Percentiles rank a stretch among this genome's conserved stretches.
Conservation (phyloP, 2,797 vertebrate genomes). For the Neosalanx taihuensis region DNA sequence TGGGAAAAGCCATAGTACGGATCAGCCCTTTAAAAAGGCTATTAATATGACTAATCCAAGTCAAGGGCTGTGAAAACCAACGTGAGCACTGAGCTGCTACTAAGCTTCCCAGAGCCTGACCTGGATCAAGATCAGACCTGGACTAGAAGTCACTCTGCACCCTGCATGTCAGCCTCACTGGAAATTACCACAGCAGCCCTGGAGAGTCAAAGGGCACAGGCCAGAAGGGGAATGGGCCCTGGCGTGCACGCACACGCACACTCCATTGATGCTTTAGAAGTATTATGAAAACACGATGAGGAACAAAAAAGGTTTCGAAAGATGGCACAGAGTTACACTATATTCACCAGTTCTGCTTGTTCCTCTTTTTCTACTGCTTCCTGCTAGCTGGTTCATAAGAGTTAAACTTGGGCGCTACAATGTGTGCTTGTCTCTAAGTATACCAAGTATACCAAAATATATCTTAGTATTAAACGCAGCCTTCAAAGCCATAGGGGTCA, state of each 20-base stretch:
- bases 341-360: slow-evolving; percentile 59
- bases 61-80: slow-evolving; percentile 30
- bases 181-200: slow-evolving; percentile 5
- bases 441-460: neutral
- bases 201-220: neutral
- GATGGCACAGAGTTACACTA: slow-evolving; percentile 59
- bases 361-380: slow-evolving; percentile 76
- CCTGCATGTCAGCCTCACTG: slow-evolving; percentile 35
- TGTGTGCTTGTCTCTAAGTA: slow-evolving; percentile 33
- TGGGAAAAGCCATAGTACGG: slow-evolving; percentile 48
- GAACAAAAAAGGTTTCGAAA: slow-evolving; percentile 67
- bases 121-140: slow-evolving; percentile 26
- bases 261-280: slow-evolving; percentile 45
- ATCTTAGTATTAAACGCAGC: neutral
- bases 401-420: slow-evolving; percentile 58
- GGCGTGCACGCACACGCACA: slow-evolving; percentile 19
- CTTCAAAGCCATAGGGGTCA: no score
- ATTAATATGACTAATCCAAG: slow-evolving; percentile 62
- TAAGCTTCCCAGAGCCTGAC: slow-evolving; percentile 48
- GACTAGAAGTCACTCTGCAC: neutral
- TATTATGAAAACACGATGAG: slow-evolving; percentile 51
- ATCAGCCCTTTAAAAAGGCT: slow-evolving; percentile 60
- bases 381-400: slow-evolving; percentile 67
- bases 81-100: slow-evolving; percentile 35
- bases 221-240: neutral